Base-by-base conservation (phyloP, 2,888 invertebrate species). In the Drosophila basisetae region DNA sequence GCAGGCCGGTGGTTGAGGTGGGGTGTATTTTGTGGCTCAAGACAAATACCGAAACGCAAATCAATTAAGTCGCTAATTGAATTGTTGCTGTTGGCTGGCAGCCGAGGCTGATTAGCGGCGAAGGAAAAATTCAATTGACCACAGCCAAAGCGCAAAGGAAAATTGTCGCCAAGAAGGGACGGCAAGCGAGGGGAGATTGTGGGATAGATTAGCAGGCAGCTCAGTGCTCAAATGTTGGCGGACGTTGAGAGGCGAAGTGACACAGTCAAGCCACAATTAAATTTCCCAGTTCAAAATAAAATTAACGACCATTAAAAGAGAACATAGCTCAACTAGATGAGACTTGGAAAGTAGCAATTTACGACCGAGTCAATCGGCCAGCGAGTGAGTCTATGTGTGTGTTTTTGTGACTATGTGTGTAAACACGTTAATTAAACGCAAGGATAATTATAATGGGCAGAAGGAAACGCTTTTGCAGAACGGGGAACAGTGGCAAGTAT, bases 401-500 rank as follows among this genome's bases (percentile, higher is more conserved):
- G 47, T 58, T 43, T 61, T 47, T 55, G 63, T n/a, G 53, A 39
- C 39, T 55, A 55, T 53, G 53, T 55, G 76, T 77, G 75, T 74
- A 76, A 86, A 80, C 78, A 86, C 78, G 84, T 80, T 82, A 86
- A 86, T 86, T 86, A 86, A 80, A 83, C 84, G 78, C 82, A 73
- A 69, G 84, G 78, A 83, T 83, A 82, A 82, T 82, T 82, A 83
- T 82, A 78, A 78, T 72, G 78, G 63, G 78, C 76, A 73, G 49
- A 78, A 76, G 73, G 80, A 77, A 68, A 59, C 58, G 63, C 55
- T 47, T 61, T 66, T 56, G 52, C 30, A 22, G 37, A 47, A 41
- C 63, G 67, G 49, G 50, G 69, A 63, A 33, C 49, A 62, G 53
- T 55, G 75, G 74, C 66, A 16, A 62, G 68, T 66, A 63, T 53